Evolutionary conservation across 2,113 vertebrate species (phyloP).

Genomic region (Sarotherodon lohbergeri): DNA sequence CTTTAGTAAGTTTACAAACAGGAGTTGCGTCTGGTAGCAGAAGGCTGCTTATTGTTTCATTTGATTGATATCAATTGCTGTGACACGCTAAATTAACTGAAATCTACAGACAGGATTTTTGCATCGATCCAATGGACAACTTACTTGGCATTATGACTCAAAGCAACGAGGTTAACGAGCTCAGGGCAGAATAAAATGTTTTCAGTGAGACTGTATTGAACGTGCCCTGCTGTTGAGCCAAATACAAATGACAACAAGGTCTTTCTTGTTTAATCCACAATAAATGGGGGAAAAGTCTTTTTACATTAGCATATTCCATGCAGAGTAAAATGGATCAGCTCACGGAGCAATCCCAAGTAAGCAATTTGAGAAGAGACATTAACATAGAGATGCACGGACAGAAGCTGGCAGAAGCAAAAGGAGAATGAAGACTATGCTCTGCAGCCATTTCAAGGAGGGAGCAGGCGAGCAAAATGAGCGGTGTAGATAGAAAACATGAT

Average conservation of each 20-base stretch:
- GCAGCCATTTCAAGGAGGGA: neutral
- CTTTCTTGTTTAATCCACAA: neutral
- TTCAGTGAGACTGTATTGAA: neutral
- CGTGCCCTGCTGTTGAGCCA: accelerated
- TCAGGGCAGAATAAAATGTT: neutral
- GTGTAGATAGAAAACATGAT: neutral
- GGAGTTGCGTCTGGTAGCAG: neutral
- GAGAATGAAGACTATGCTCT: neutral
- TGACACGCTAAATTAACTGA: neutral
- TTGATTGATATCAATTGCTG: neutral
- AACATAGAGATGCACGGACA: neutral
- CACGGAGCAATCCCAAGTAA: neutral
- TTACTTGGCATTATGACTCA: neutral
- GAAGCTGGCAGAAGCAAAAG: neutral
- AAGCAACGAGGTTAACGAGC: neutral
- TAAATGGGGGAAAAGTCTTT: neutral
- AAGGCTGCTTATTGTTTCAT: neutral
- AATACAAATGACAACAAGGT: accelerated
- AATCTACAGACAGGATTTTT: neutral
- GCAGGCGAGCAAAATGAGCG: neutral
- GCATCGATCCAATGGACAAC: neutral
- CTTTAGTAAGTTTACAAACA: neutral
- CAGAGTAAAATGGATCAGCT: neutral
- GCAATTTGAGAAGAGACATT: neutral
- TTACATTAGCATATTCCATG: neutral